These are phyloP conservation scores for Labeo calbasu DNA, from an alignment of 2,797 vertebrate species.

Conservation along the genomic window DNA sequence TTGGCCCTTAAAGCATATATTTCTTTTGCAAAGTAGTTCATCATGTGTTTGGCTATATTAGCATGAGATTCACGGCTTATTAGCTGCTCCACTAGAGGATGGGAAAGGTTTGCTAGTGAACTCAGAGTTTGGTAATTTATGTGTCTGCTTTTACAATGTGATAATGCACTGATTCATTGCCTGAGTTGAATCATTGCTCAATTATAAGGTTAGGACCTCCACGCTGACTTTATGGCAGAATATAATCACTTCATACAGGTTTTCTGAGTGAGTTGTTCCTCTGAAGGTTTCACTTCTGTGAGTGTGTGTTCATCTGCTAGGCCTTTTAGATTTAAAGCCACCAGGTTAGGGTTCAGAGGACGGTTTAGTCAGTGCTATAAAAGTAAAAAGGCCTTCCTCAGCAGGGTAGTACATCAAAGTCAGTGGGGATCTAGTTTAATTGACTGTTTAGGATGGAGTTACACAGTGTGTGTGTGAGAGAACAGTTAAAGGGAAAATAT, in stretches of 20 bases:
- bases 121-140: slow-evolving; percentile 27
- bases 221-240: background rate
- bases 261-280: slow-evolving; percentile 1
- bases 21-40: slow-evolving; percentile 2
- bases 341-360: slow-evolving; percentile 5
- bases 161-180: slow-evolving; percentile 23
- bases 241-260: slow-evolving; percentile 5
- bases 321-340: slow-evolving; percentile 29
- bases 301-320: background rate
- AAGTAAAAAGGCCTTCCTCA: slow-evolving; percentile 3
- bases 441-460: background rate
- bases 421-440: background rate
- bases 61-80: background rate
- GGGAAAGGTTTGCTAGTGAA: slow-evolving; percentile 9
- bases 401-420: slow-evolving; percentile 19
- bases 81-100: background rate
- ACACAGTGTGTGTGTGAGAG: background rate
- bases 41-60: slow-evolving; percentile 1
- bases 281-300: background rate
- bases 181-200: slow-evolving; percentile 13
- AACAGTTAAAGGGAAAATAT: background rate
- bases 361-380: slow-evolving; percentile 9
- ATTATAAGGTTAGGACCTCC: slow-evolving; percentile 6
- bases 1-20: background rate
- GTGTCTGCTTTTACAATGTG: background rate